Percentiles rank a stretch among this genome's conserved stretches.
Evolutionary conservation across 2,113 vertebrate species (phyloP).

Genomic region (Spheniscus mendiculus): DNA sequence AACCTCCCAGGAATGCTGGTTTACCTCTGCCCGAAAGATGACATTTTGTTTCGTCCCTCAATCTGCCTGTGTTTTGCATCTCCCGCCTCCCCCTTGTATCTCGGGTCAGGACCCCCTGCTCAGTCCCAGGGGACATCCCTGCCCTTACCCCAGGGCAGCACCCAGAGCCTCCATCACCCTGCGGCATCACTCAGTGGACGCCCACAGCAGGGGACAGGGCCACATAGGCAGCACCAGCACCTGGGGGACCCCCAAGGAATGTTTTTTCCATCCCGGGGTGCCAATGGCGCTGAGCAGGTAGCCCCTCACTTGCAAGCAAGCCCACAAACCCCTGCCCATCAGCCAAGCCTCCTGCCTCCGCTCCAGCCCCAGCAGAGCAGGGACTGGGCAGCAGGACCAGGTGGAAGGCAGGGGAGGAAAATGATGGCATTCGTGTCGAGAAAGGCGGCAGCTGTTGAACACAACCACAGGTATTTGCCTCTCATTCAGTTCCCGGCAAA

Average conservation of each 20-base stretch:
- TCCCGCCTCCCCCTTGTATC: rapidly evolving
- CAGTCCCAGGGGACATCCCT: neutral
- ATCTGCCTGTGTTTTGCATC: neutral
- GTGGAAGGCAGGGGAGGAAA: neutral
- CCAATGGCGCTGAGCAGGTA: neutral
- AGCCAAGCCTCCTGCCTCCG: neutral
- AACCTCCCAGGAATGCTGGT: rapidly evolving
- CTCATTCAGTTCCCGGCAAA: neutral
- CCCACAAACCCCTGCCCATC: neutral
- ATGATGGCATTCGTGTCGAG: neutral
- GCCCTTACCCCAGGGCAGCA: neutral
- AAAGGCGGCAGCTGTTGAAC: neutral
- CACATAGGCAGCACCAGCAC: rapidly evolving
- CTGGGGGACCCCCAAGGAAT: rapidly evolving
- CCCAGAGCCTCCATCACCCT: neutral
- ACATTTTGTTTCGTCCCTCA: neutral
- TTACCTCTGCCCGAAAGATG: rapidly evolving
- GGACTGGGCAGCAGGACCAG: neutral
- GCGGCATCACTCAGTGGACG: rapidly evolving
- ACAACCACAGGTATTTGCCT: neutral
- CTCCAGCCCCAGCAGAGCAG: neutral
- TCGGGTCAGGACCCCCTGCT: neutral
- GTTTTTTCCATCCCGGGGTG: neutral
- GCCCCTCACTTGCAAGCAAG: neutral
- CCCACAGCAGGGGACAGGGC: neutral